Base-by-base conservation (phyloP, 2,888 invertebrate genomes). In the Rhamnusium bicolor region DNA sequence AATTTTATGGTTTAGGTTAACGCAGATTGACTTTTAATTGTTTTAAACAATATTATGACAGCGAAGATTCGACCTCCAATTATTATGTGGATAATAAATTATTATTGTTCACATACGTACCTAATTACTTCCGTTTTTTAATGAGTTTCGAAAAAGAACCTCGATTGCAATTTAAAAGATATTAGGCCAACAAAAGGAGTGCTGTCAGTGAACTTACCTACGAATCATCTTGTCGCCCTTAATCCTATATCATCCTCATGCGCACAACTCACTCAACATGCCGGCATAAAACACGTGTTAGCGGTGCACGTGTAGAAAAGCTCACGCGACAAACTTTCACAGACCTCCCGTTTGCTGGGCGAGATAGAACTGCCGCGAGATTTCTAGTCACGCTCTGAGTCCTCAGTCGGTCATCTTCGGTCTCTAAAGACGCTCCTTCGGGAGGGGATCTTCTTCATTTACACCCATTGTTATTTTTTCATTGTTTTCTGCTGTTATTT, bases 341-440 rank as follows among this genome's bases (percentile, higher is more conserved):
- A 82, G 83, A 84, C 83, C 82, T 77, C 79, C 81, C 83, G 82
- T 79, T 75, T 82, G 83, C 82, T 81, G 84, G 83, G 80, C 85
- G 84, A 83, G 83, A 84, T 85, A 85, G 84, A 84, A 86, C 86
- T 86, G 86, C 83, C 81, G 82, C 79, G 81, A 82, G 82, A 83
- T 84, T 80, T 83, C 81, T 81, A 79, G 81, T 81, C 80, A 79
- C 79, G 81, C 82, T 83, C 83, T 79, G 83, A 83, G 80, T 81
- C 78, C 81, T 81, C 83, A 84, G 80, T 85, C 85, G 85, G 85
- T 84, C 84, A 83, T 84, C 85, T 85, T 85, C 85, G 85, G 82
- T 76, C 79, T 82, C 82, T 82, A 82, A 83, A 76, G 75, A 82
- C 79, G 61, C 73, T 76, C 78, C 80, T 81, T 80, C 81, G 79